A percentile compares a stretch with the other conserved stretches of the same genome.
Evolutionary conservation across 1,140 invertebrate genomes (phyloP).

Genomic region (Schlechtendalia chinensis): DNA sequence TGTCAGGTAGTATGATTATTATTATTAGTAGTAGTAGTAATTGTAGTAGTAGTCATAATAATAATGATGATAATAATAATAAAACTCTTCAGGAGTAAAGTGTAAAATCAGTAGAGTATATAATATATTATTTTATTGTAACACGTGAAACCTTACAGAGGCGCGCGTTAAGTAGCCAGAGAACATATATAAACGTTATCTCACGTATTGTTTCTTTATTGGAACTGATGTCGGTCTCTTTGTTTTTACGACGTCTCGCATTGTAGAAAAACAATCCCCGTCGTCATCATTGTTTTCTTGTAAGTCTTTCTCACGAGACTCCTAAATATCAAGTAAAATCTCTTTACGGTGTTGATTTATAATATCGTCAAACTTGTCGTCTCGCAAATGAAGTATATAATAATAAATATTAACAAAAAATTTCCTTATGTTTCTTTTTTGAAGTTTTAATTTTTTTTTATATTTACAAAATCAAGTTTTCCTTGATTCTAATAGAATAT

Average conservation of each 20-base stretch:
- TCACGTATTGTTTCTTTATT: not conserved
- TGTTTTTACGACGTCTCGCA: not conserved
- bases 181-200: conserved; percentile 5
- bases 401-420: too few relatives aligned
- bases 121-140: not conserved
- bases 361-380: not conserved
- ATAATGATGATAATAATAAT: too few relatives aligned
- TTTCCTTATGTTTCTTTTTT: too few relatives aligned
- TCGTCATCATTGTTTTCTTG: not conserved
- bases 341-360: not conserved
- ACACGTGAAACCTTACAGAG: not conserved
- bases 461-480: too few relatives aligned
- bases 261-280: not conserved
- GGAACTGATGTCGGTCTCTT: not conserved
- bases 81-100: not conserved
- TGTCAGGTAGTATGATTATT: too few relatives aligned
- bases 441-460: too few relatives aligned
- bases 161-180: not conserved
- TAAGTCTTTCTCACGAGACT: not conserved
- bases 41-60: too few relatives aligned
- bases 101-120: not conserved
- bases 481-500: too few relatives aligned
- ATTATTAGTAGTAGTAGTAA: too few relatives aligned
- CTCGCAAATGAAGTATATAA: too few relatives aligned
- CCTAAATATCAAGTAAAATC: not conserved